Conservation (phyloP, 2,113 vertebrate genomes). For the Phycodurus eques region DNA sequence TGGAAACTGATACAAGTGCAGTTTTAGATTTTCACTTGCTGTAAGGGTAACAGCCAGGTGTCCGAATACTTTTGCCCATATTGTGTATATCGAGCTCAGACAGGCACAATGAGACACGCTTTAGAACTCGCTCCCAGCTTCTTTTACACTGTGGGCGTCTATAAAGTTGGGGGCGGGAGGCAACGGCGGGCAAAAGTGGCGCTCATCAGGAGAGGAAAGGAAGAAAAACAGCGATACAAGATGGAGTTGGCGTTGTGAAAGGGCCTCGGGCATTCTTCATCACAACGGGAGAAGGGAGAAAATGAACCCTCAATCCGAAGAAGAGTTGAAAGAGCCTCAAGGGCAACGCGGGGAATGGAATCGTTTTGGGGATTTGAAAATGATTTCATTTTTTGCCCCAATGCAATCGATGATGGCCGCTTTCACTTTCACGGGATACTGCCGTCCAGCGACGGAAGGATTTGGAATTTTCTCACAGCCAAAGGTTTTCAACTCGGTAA, state of each 20-base stretch:
- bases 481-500: conserved; percentile 49
- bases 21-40: no score
- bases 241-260: conserved; percentile 29
- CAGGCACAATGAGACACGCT: conserved; percentile 67
- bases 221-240: conserved; percentile 33
- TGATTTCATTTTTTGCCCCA: no score
- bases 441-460: conserved; percentile 54
- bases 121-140: conserved; percentile 59
- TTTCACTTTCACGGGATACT: conserved; percentile 32
- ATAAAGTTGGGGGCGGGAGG: conserved; percentile 64
- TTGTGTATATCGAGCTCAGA: conserved; percentile 27
- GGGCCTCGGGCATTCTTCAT: conserved; percentile 34
- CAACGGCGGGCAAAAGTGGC: conserved; percentile 11
- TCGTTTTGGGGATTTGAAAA: no score
- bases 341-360: conserved; percentile 2
- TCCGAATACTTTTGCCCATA: neutral
- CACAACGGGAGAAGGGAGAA: conserved; percentile 34
- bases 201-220: conserved; percentile 8
- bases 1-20: no score
- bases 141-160: conserved; percentile 62
- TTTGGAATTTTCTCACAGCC: conserved; percentile 51
- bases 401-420: no score
- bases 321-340: conserved; percentile 26
- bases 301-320: conserved; percentile 30
- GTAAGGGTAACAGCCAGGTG: no score